A percentile compares a stretch with the other conserved stretches of the same genome.
These are phyloP conservation scores for Saxicola maurus DNA, from an alignment of 2,797 vertebrate species.

Conservation along the genomic window DNA sequence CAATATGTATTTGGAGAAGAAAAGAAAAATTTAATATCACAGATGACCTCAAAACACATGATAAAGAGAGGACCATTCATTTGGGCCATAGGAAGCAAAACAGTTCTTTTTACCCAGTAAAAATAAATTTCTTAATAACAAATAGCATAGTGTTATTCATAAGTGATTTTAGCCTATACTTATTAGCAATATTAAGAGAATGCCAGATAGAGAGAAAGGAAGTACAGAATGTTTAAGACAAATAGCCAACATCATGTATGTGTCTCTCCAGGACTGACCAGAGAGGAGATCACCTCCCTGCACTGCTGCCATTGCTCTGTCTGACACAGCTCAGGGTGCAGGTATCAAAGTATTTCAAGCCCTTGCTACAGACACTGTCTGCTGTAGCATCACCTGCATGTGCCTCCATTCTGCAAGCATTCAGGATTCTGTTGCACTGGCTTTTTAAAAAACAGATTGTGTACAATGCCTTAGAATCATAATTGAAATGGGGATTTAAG, in stretches of 20 bases:
- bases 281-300: not conserved
- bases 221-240: not conserved
- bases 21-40: not conserved
- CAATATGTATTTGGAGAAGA: not conserved
- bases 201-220: not conserved
- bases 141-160: not conserved
- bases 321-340: not conserved
- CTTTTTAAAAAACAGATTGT: not conserved
- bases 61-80: not conserved
- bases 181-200: not conserved
- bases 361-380: not conserved
- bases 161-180: not conserved
- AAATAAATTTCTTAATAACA: not conserved
- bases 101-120: not conserved
- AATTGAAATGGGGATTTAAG: not conserved
- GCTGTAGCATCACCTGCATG: not conserved
- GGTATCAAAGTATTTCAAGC: not conserved
- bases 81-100: not conserved
- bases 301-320: not conserved
- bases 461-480: not conserved
- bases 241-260: not conserved
- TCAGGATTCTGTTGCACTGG: not conserved
- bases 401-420: not conserved
- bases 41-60: not conserved
- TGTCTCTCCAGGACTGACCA: not conserved